phyloP scores from a whole-genome alignment of 2,888 invertebrate genomes.

The Margaritifera margaritifera region DNA sequence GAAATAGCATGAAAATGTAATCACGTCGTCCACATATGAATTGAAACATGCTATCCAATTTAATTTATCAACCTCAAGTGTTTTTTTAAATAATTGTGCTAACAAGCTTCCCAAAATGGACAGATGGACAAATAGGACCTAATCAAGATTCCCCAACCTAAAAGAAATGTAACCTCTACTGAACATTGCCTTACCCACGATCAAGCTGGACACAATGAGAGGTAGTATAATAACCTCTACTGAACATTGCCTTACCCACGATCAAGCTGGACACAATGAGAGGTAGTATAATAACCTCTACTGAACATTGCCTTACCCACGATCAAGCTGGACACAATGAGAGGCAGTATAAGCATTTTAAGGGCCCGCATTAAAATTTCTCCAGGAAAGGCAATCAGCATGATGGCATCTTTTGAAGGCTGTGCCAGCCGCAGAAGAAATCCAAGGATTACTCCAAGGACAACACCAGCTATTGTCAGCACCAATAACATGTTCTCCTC shows the following conservation, averaged over 20 bases:
- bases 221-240: constrained; percentile 72
- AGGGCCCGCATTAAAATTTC: constrained; percentile 81
- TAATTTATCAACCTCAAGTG: too few species aligned
- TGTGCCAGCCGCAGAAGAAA: constrained; percentile 75
- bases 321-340: constrained; percentile 80
- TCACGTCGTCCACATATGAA: too few species aligned
- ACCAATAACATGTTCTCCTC: constrained; percentile 76
- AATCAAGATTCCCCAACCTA: background rate
- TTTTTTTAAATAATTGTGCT: too few species aligned
- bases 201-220: constrained; percentile 80
- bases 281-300: constrained; percentile 72
- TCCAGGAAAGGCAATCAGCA: constrained; percentile 80
- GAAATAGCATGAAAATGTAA: too few species aligned
- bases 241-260: constrained; percentile 73
- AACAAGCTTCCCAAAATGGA: background rate
- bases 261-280: constrained; percentile 80
- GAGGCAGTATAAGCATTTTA: constrained; percentile 82
- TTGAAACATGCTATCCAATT: too few species aligned
- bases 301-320: constrained; percentile 73
- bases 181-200: constrained; percentile 75
- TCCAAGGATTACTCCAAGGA: constrained; percentile 78
- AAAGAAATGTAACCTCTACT: background rate
- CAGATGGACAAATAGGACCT: background rate
- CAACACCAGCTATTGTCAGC: constrained; percentile 77
- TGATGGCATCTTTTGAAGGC: constrained; percentile 75